Percentiles rank a stretch among this genome's conserved stretches.
These are phyloP conservation scores for Lumbricus terrestris DNA, from an alignment of 2,888 invertebrate species.

Conservation along the genomic window DNA sequence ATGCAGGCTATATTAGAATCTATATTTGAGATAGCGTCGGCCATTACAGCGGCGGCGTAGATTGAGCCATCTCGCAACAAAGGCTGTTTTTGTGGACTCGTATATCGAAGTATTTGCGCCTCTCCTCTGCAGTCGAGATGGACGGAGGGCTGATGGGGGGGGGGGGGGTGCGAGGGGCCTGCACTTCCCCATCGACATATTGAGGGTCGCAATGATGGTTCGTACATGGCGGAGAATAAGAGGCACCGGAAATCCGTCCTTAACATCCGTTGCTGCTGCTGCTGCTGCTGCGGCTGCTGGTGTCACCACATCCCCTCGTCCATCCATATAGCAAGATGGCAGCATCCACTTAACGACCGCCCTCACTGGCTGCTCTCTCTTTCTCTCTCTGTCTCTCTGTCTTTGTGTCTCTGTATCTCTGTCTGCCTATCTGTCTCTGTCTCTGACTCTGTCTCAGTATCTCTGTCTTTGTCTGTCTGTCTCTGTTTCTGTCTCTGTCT, in stretches of 20 bases:
- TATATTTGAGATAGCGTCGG: background rate
- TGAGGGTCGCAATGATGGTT: background rate
- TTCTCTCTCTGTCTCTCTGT: background rate
- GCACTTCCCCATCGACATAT: slow-evolving; percentile 3
- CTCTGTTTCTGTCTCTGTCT: background rate
- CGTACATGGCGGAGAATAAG: background rate
- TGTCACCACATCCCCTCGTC: background rate
- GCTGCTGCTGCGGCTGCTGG: background rate
- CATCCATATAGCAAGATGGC: background rate
- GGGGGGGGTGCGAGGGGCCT: no score
- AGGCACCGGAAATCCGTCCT: background rate
- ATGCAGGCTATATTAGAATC: background rate
- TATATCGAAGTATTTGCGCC: background rate
- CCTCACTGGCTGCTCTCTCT: background rate
- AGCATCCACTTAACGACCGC: background rate
- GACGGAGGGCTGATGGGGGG: no score
- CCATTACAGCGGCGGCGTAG: background rate
- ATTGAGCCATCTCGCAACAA: background rate
- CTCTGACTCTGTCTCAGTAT: no score
- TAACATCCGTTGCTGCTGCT: background rate
- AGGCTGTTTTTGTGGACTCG: background rate
- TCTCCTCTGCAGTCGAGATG: background rate
- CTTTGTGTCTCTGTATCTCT: background rate
- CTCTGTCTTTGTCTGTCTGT: background rate
- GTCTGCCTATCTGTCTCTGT: background rate